Evolutionary conservation across 2,113 vertebrate genomes (phyloP).

Genomic region (Pycnonotus jocosus): DNA sequence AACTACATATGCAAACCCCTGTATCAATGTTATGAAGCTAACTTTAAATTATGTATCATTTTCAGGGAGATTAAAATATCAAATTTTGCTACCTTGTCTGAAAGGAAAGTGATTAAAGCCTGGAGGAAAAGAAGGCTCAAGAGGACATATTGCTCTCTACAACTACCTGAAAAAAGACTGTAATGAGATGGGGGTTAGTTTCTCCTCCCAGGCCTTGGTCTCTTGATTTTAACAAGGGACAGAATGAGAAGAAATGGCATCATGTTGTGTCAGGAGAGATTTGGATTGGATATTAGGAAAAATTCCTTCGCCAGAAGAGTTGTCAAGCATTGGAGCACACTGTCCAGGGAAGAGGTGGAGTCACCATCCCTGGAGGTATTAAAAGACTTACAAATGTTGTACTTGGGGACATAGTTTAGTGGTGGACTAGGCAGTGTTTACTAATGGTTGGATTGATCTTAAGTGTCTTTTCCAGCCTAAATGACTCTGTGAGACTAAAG

Average conservation of each 20-base stretch:
- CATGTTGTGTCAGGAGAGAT: neutral
- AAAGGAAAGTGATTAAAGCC: neutral
- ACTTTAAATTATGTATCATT: neutral
- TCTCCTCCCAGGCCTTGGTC: neutral
- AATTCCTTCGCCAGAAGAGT: neutral
- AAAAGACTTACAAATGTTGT: neutral
- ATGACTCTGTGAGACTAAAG: neutral
- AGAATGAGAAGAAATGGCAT: neutral
- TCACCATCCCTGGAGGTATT: neutral
- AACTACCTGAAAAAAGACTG: neutral
- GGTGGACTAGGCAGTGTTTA: neutral
- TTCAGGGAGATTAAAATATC: neutral
- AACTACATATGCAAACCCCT: neutral
- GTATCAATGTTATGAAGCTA: neutral
- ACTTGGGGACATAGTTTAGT: neutral
- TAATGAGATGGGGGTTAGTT: neutral
- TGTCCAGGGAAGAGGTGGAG: neutral
- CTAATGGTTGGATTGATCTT: neutral
- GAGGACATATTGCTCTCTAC: neutral
- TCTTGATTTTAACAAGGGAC: neutral
- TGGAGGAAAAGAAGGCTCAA: neutral
- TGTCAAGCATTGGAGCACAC: neutral
- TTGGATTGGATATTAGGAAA: neutral
- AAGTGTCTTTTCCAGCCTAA: neutral
- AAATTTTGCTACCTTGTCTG: neutral